Evolutionary conservation across 2,797 vertebrate species (phyloP).

Genomic region (Tenualosa ilisha): DNA sequence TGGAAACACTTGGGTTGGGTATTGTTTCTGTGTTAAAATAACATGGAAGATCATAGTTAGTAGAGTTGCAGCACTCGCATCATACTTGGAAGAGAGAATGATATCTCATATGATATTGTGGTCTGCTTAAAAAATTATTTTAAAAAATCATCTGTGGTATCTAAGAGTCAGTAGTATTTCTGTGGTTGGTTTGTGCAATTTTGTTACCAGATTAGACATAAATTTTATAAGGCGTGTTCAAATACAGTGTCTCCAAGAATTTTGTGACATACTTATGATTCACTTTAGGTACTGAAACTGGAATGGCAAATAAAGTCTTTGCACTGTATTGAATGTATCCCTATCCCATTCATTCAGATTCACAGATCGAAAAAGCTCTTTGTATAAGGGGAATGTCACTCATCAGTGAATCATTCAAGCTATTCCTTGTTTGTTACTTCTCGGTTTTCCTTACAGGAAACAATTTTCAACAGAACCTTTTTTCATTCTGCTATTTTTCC

Average conservation of each 20-base stretch:
- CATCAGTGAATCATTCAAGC: background rate
- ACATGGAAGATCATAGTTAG: background rate
- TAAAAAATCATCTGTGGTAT: background rate
- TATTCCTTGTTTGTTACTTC: too few relatives aligned
- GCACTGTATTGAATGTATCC: background rate
- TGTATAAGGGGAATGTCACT: background rate
- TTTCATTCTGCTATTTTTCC: too few relatives aligned
- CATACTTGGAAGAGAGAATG: background rate
- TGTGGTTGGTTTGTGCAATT: background rate
- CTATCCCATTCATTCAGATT: background rate
- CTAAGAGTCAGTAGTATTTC: background rate
- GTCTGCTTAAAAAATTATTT: background rate
- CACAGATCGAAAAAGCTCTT: background rate
- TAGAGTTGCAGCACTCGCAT: background rate
- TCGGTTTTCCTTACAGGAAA: too few relatives aligned
- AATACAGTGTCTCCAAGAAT: background rate
- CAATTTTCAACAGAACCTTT: too few relatives aligned
- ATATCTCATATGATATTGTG: background rate
- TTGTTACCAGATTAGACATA: background rate
- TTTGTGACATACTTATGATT: background rate
- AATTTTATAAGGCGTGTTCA: background rate
- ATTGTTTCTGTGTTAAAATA: background rate
- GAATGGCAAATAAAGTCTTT: conserved; percentile 6
- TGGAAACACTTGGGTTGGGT: background rate
- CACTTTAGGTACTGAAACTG: background rate